phyloP scores from a whole-genome alignment of 2,888 invertebrate species.

The Hetaerina titia region DNA sequence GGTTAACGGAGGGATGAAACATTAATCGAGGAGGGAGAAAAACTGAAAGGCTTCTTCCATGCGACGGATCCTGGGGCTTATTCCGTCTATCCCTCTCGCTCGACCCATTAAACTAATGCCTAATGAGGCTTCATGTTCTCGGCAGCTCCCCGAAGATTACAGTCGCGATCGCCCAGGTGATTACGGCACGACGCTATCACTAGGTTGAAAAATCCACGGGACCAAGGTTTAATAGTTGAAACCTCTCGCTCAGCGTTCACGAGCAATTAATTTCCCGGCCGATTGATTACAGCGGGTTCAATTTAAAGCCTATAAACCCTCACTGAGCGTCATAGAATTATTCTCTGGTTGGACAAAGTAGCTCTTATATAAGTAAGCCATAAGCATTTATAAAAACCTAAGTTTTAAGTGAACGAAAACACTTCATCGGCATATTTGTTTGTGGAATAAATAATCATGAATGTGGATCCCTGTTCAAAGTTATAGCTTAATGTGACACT shows the following conservation, averaged over 20 bases:
- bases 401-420: background rate
- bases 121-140: slow-evolving; percentile 14
- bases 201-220: background rate
- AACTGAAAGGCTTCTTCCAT: background rate
- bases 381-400: background rate
- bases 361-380: background rate
- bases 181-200: background rate
- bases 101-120: background rate
- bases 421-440: background rate
- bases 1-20: background rate
- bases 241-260: background rate
- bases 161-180: background rate
- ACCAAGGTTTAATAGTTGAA: background rate
- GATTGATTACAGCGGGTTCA: background rate
- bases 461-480: background rate
- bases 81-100: background rate
- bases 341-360: background rate
- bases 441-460: background rate
- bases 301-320: background rate
- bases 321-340: background rate
- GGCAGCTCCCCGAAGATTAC: background rate
- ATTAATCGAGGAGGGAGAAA: background rate
- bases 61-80: background rate
- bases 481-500: background rate
- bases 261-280: background rate